Evolutionary conservation across 2,888 invertebrate genomes (phyloP).

Genomic region (Eupithecia insigniata): DNA sequence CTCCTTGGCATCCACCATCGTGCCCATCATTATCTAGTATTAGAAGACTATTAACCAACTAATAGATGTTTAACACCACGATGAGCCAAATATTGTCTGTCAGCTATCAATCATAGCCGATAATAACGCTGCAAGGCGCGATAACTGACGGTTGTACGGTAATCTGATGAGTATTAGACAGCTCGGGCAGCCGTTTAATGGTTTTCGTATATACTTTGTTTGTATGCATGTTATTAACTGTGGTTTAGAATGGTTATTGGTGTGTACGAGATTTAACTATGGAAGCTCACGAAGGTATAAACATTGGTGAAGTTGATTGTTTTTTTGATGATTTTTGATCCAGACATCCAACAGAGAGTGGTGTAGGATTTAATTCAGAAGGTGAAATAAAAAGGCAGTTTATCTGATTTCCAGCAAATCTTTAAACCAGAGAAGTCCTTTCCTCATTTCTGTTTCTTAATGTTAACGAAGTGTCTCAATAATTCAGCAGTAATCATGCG

Average conservation of each 20-base stretch:
- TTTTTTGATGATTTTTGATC: neutral
- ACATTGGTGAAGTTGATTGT: neutral
- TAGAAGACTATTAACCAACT: slow-evolving; percentile 19
- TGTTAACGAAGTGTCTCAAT: slow-evolving; percentile 1
- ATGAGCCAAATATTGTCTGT: slow-evolving; percentile 25
- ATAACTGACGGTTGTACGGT: slow-evolving; percentile 56
- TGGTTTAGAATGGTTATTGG: neutral
- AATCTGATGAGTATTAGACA: slow-evolving; percentile 58
- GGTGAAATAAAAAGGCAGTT: neutral
- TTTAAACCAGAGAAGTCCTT: neutral
- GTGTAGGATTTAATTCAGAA: neutral
- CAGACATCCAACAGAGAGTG: neutral
- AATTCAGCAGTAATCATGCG: slow-evolving; percentile 24
- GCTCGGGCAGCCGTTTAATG: slow-evolving; percentile 38
- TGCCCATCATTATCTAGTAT: slow-evolving; percentile 11
- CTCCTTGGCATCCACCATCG: neutral
- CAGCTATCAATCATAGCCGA: slow-evolving; percentile 48
- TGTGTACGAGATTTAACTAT: neutral
- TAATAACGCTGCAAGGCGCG: slow-evolving; percentile 57
- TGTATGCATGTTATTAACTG: slow-evolving; percentile 18
- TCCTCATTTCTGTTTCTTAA: slow-evolving; percentile 9
- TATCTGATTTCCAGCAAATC: neutral
- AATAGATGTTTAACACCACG: slow-evolving; percentile 27
- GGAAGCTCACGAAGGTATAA: neutral
- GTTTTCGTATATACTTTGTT: slow-evolving; percentile 49